Evolutionary conservation across 2,797 vertebrate species (phyloP).

Genomic region (Pteronotus mesoamericanus): DNA sequence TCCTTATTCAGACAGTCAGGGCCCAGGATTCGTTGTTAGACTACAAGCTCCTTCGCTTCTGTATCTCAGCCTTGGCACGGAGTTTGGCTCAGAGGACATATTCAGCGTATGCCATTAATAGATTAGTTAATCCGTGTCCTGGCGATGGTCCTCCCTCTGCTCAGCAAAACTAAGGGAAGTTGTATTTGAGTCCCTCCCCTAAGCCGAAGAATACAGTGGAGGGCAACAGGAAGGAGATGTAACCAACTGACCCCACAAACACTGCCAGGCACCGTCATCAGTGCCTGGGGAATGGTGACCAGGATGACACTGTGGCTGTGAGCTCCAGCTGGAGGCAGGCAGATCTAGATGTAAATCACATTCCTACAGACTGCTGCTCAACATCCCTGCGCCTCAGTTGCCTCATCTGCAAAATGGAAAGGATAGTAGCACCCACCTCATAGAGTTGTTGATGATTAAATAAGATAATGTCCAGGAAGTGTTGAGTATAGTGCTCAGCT

Average conservation of each 20-base stretch:
- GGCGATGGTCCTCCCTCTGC: neutral
- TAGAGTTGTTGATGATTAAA: neutral
- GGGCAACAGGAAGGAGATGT: neutral
- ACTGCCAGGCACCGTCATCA: neutral
- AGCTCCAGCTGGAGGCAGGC: neutral
- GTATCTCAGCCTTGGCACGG: neutral
- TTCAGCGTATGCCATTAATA: neutral
- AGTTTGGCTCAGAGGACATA: neutral
- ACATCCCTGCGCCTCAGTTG: neutral
- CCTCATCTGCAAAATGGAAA: neutral
- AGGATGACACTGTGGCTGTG: neutral
- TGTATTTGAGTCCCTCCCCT: neutral
- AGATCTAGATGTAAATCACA: neutral
- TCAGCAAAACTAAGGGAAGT: neutral
- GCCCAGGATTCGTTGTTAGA: neutral
- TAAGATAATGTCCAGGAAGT: neutral
- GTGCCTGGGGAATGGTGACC: neutral
- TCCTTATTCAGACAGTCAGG: neutral
- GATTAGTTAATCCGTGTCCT: neutral
- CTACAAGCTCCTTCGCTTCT: neutral
- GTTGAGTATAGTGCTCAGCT: neutral
- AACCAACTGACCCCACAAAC: neutral
- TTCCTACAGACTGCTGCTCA: neutral
- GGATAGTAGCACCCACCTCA: neutral
- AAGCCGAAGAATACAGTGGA: neutral